Conservation (phyloP, 2,113 vertebrate genomes). For the Caranx ignobilis region DNA sequence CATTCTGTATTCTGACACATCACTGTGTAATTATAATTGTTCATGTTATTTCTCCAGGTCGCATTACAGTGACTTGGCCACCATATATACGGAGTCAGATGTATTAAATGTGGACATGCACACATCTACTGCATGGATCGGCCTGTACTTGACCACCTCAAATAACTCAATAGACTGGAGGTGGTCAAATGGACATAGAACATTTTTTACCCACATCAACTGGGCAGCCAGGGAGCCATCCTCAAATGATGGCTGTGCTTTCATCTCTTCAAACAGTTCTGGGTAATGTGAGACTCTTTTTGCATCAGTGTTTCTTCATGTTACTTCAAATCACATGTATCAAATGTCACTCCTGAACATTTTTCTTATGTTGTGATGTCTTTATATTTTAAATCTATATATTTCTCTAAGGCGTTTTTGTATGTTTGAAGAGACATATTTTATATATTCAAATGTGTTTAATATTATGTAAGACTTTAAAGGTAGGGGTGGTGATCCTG, state of each 20-base stretch:
- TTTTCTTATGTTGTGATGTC: neutral
- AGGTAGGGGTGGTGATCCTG: too few species aligned
- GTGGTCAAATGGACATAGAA: too few species aligned
- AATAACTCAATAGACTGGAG: too few species aligned
- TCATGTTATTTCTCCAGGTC: neutral
- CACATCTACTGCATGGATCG: rapidly evolving
- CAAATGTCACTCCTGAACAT: neutral
- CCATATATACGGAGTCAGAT: neutral
- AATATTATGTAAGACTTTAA: too few species aligned
- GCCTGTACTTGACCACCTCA: neutral
- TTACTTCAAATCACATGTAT: neutral
- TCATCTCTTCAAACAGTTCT: rapidly evolving
- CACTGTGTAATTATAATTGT: neutral
- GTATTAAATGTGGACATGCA: rapidly evolving
- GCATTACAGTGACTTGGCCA: conserved; percentile 3
- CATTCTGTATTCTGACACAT: neutral
- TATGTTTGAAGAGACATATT: too few species aligned
- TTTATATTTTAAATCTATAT: too few species aligned
- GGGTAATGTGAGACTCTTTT: neutral
- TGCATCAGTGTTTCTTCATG: neutral
- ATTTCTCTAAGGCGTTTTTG: too few species aligned
- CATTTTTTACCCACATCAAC: too few species aligned
- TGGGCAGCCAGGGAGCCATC: rapidly evolving
- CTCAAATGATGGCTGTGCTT: rapidly evolving
- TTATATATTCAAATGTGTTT: too few species aligned